These are phyloP conservation scores for Oostethus manadensis DNA, from an alignment of 2,113 vertebrate genomes.

Conservation along the genomic window DNA sequence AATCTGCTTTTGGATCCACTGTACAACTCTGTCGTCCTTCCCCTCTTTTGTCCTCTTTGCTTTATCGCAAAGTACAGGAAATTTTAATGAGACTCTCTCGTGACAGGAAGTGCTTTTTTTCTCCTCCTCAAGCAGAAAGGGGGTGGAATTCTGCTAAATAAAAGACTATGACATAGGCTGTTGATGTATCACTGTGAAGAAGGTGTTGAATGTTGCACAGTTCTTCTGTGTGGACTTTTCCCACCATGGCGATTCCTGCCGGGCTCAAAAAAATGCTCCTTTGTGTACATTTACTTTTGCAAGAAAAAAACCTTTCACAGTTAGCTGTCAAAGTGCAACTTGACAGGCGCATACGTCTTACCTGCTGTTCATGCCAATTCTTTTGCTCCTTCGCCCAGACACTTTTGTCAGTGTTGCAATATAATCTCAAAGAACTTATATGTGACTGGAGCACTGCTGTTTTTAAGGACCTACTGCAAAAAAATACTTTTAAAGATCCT, in stretches of 20 bases:
- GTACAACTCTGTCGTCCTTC: neutral
- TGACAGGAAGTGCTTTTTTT: neutral
- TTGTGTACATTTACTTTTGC: neutral
- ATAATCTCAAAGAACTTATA: too few relatives aligned
- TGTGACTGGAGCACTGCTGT: too few relatives aligned
- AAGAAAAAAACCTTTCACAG: neutral
- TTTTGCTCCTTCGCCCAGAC: too few relatives aligned
- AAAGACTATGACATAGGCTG: neutral
- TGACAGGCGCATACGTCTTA: too few relatives aligned
- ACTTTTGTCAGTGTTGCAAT: neutral
- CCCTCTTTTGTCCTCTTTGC: neutral
- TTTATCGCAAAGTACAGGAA: neutral
- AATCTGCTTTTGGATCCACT: neutral
- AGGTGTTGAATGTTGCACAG: slow-evolving; percentile 58
- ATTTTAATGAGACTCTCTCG: neutral
- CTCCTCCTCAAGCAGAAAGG: neutral
- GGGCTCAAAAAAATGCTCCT: neutral
- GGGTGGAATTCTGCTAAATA: neutral
- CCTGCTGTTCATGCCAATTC: too few relatives aligned
- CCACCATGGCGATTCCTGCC: slow-evolving; percentile 19
- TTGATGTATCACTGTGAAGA: slow-evolving; percentile 16
- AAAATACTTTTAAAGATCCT: too few relatives aligned
- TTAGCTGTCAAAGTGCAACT: too few relatives aligned
- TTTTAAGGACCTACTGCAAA: too few relatives aligned
- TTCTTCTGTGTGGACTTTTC: slow-evolving; percentile 49